phyloP scores from a whole-genome alignment of 2,113 vertebrate species.

The Crocuta crocuta region DNA sequence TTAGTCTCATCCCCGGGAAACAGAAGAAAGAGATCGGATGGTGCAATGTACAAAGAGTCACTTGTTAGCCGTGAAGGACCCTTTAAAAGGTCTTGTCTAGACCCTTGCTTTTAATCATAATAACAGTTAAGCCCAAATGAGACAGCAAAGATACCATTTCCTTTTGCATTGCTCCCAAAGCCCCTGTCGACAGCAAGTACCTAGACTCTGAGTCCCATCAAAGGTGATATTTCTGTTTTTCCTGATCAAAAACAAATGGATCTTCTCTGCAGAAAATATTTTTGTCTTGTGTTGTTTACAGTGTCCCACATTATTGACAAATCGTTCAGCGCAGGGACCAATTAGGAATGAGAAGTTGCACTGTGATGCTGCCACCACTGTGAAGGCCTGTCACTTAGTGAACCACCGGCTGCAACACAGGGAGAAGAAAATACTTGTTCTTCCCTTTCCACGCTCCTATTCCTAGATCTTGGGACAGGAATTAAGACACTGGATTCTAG shows the following conservation, averaged over 20 bases:
- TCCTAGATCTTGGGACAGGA: background rate
- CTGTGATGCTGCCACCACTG: background rate
- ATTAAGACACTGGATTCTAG: background rate
- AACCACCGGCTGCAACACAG: background rate
- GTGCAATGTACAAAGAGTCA: constrained; percentile 61
- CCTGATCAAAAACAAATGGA: background rate
- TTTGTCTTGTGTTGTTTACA: constrained; percentile 1
- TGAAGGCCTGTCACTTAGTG: background rate
- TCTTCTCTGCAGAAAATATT: background rate
- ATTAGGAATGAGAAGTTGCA: background rate
- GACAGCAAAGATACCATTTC: background rate
- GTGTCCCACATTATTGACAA: background rate
- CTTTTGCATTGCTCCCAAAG: background rate
- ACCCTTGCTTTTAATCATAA: constrained; percentile 28
- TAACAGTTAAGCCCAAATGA: background rate
- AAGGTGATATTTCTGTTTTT: constrained; percentile 12
- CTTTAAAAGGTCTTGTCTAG: constrained; percentile 3
- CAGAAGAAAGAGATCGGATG: constrained; percentile 39
- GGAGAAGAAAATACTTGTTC: background rate
- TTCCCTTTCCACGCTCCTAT: background rate
- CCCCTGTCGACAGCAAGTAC: background rate
- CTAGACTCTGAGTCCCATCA: background rate
- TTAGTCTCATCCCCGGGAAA: constrained; percentile 62
- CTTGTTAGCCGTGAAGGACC: constrained; percentile 44
- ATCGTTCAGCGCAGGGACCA: background rate